These are phyloP conservation scores for Onthophagus taurus DNA, from an alignment of 1,140 invertebrate species.

Conservation along the genomic window DNA sequence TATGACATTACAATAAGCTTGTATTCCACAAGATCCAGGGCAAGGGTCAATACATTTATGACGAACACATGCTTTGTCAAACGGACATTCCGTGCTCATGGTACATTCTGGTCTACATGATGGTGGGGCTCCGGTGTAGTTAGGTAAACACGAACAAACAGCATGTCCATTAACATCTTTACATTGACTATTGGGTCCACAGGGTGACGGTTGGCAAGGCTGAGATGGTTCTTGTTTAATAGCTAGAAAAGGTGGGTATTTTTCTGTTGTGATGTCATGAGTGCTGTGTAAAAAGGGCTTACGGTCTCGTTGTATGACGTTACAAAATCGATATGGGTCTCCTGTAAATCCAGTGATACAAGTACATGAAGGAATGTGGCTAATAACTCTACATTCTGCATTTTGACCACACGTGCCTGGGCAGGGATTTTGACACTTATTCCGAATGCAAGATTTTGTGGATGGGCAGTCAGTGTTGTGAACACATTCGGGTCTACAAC, in stretches of 20 bases:
- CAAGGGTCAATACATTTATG: conserved; percentile 55
- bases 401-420: conserved; percentile 68
- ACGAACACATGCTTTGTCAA: conserved; percentile 50
- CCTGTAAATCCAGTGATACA: conserved; percentile 63
- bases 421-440: conserved; percentile 77
- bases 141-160: conserved; percentile 53
- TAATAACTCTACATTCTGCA: conserved; percentile 70
- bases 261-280: background rate
- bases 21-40: conserved; percentile 49
- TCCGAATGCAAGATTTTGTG: conserved; percentile 69
- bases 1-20: conserved; percentile 52
- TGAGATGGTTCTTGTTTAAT: conserved; percentile 31
- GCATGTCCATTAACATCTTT: conserved; percentile 43
- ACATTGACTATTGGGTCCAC: conserved; percentile 58
- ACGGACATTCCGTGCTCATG: conserved; percentile 50
- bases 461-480: conserved; percentile 73
- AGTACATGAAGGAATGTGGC: conserved; percentile 72
- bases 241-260: conserved; percentile 12
- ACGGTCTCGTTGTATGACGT: conserved; percentile 34
- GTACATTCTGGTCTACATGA: conserved; percentile 52
- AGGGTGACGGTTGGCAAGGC: conserved; percentile 52
- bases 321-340: conserved; percentile 57
- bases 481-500: conserved; percentile 72
- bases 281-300: conserved; percentile 18
- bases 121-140: conserved; percentile 49